Evolutionary conservation across 35 echinoderm and acorn worm species (phyloP).

Genomic region (Heliocidaris erythrogramma): DNA sequence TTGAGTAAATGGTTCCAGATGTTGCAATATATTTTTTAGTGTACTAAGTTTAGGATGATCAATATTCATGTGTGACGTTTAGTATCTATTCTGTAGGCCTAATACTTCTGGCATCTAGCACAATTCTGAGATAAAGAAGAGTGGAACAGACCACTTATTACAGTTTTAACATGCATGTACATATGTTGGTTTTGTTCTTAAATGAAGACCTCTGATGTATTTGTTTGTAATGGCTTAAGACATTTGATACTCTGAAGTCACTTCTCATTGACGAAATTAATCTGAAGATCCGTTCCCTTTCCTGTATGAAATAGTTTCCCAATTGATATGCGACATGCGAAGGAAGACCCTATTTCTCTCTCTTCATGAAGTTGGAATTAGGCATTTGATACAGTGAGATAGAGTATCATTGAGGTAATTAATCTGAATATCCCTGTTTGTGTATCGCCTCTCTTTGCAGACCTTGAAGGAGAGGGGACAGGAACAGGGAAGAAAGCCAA

Average conservation of each 20-base stretch:
- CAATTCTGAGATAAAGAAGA: too few species aligned
- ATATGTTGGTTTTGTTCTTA: not conserved
- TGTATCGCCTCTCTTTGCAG: conserved; percentile 13
- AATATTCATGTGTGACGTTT: too few species aligned
- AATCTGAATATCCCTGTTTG: conserved; percentile 27
- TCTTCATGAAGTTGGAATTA: conserved; percentile 4
- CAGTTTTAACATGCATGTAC: not conserved
- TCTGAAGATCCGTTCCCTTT: not conserved
- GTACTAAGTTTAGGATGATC: too few species aligned
- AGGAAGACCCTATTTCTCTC: conserved; percentile 8
- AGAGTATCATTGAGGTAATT: conserved; percentile 20
- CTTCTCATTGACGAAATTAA: not conserved
- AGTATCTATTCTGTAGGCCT: too few species aligned
- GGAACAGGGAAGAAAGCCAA: conserved; percentile 39
- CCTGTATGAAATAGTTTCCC: conserved; percentile 16
- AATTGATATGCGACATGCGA: not conserved
- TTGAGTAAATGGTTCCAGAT: too few species aligned
- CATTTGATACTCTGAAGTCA: not conserved
- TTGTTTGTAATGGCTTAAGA: not conserved
- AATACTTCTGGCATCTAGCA: too few species aligned
- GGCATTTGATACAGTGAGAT: conserved; percentile 16
- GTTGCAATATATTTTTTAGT: too few species aligned
- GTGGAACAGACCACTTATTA: too few species aligned
- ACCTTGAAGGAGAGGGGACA: conserved; percentile 44
- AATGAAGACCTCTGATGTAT: not conserved